Evolutionary conservation across 2,888 invertebrate genomes (phyloP).

Genomic region (Tetramorium bicarinatum): DNA sequence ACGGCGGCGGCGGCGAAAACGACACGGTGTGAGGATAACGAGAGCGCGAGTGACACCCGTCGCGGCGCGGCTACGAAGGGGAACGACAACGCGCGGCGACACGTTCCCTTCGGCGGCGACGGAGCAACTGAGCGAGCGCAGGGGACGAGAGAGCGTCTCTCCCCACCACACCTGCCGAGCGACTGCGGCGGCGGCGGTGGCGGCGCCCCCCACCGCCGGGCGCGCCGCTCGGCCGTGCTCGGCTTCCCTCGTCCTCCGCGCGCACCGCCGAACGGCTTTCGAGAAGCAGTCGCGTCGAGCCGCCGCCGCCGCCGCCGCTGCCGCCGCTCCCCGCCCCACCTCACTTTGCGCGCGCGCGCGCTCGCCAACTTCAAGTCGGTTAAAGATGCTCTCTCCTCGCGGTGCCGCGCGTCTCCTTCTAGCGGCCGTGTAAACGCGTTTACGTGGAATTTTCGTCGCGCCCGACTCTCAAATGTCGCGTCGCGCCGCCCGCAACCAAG

Average conservation of each 20-base stretch:
- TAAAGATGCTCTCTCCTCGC: slow-evolving; percentile 42
- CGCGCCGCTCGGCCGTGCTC: slow-evolving; percentile 38
- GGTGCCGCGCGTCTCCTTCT: not conserved
- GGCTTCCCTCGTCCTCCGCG: slow-evolving; percentile 27
- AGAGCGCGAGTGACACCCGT: slow-evolving; percentile 33
- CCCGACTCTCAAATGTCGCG: slow-evolving; percentile 10
- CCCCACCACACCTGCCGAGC: slow-evolving; percentile 71
- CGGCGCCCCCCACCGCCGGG: slow-evolving; percentile 52
- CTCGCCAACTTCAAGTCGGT: slow-evolving; percentile 17
- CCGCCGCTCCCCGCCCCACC: slow-evolving; percentile 43
- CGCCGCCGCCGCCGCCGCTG: slow-evolving; percentile 43
- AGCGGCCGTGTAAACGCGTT: slow-evolving; percentile 31
- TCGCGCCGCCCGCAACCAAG: not conserved
- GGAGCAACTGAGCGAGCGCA: slow-evolving; percentile 81
- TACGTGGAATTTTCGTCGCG: slow-evolving; percentile 44
- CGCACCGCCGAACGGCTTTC: slow-evolving; percentile 35
- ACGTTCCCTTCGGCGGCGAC: slow-evolving; percentile 80
- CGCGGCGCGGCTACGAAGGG: slow-evolving; percentile 40
- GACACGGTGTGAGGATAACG: slow-evolving; percentile 3
- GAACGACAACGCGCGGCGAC: slow-evolving; percentile 73
- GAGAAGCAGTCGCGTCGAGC: slow-evolving; percentile 24
- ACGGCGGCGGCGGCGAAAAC: slow-evolving; percentile 29
- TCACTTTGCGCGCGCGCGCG: slow-evolving; percentile 44
- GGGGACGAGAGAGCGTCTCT: slow-evolving; percentile 79
- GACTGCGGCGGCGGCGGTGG: slow-evolving; percentile 57